A percentile compares a stretch with the other conserved stretches of the same genome.
phyloP scores from a whole-genome alignment of 1,140 invertebrate genomes.

The Stenopsyche tienmushanensis region DNA sequence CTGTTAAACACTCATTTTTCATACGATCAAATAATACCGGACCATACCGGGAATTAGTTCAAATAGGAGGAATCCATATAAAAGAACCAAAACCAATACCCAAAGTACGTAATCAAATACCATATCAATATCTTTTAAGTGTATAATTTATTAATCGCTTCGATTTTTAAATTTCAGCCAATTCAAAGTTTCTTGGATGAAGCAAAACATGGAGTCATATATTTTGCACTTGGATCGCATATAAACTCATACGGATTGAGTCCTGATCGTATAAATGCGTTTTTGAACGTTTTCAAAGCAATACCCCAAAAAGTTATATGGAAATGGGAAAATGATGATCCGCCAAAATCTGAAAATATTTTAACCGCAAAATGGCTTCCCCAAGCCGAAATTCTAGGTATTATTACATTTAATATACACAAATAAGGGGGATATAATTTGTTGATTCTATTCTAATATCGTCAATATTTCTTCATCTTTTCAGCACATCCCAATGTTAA shows the following conservation, averaged over 20 bases:
- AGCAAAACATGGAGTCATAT: constrained; percentile 59
- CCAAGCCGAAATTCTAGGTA: constrained; percentile 68
- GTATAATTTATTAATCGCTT: no score
- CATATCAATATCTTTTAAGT: no score
- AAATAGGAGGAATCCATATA: constrained; percentile 56
- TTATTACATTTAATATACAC: no score
- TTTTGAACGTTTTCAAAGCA: constrained; percentile 53
- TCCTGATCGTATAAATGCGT: constrained; percentile 54
- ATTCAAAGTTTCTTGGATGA: constrained; percentile 58
- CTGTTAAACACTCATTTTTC: constrained; percentile 45
- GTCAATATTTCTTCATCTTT: constrained; percentile 14
- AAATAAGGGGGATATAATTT: constrained; percentile 38
- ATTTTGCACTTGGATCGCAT: constrained; percentile 58
- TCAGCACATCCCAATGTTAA: constrained; percentile 60
- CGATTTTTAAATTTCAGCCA: no score
- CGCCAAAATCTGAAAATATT: constrained; percentile 59
- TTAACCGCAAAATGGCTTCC: constrained; percentile 66
- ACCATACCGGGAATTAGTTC: constrained; percentile 53
- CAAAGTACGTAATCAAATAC: constrained; percentile 38
- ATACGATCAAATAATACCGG: constrained; percentile 46
- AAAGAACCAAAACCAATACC: constrained; percentile 47
- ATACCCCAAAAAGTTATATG: constrained; percentile 63
- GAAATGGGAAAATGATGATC: constrained; percentile 64
- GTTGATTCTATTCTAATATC: background rate
- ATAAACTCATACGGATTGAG: constrained; percentile 54